Evolutionary conservation across 2,888 invertebrate genomes (phyloP).

Genomic region (Agriopis leucophaearia): DNA sequence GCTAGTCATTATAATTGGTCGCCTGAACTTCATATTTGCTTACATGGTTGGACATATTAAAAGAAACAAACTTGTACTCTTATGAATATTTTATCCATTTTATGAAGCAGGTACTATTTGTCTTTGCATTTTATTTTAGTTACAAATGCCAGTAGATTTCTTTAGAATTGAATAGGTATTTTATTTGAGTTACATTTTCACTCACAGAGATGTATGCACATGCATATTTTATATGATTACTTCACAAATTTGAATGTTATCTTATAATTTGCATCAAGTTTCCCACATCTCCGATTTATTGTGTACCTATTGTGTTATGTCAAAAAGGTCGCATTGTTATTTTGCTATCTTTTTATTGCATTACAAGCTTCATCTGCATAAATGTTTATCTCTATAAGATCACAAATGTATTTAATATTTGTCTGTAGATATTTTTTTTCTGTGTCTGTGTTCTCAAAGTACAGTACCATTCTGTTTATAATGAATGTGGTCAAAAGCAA

Average conservation of each 20-base stretch:
- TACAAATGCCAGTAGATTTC: background rate
- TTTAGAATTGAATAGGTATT: background rate
- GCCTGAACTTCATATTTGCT: too few relatives aligned
- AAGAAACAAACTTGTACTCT: too few relatives aligned
- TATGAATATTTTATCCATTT: background rate
- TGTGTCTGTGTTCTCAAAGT: too few relatives aligned
- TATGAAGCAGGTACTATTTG: background rate
- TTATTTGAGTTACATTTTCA: background rate
- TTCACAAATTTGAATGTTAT: slow-evolving; percentile 1
- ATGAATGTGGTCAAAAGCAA: too few relatives aligned
- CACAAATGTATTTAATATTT: background rate
- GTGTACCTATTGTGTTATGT: background rate
- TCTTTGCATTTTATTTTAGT: background rate
- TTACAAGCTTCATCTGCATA: background rate
- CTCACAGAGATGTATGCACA: background rate
- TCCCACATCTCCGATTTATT: background rate
- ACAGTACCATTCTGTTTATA: too few relatives aligned
- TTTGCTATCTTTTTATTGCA: background rate
- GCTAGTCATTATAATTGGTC: too few relatives aligned
- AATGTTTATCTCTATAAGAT: background rate
- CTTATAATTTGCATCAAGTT: background rate
- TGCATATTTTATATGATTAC: background rate
- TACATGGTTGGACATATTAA: too few relatives aligned
- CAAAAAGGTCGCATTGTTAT: background rate
- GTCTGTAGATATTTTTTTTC: too few relatives aligned